A percentile compares a stretch with the other conserved stretches of the same genome.
Evolutionary conservation across 2,113 vertebrate species (phyloP).

Genomic region (Ammospiza caudacuta): DNA sequence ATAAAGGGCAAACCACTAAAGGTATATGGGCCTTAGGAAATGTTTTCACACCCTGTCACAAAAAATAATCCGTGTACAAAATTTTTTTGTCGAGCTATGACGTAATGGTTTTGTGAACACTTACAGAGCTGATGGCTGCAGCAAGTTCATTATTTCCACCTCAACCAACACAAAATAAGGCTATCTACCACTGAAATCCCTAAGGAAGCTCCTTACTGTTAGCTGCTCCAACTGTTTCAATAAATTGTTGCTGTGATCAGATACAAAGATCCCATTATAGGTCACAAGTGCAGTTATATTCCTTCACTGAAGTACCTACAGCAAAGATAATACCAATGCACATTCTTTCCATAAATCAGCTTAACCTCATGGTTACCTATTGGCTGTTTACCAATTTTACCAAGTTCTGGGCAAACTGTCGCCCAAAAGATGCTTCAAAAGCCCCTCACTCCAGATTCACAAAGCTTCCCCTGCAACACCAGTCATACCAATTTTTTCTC

Average conservation of each 20-base stretch:
- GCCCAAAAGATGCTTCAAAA: not conserved
- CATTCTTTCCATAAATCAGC: not conserved
- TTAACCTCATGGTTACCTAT: not conserved
- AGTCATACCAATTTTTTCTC: not conserved
- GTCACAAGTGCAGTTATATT: not conserved
- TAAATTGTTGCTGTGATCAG: not conserved
- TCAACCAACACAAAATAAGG: not conserved
- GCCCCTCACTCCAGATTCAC: not conserved
- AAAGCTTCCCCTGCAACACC: not conserved
- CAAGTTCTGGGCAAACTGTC: not conserved
- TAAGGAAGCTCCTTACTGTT: not conserved
- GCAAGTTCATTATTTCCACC: conserved; percentile 14
- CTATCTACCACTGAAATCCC: not conserved
- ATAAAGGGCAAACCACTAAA: not conserved
- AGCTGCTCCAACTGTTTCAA: not conserved
- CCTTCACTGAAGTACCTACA: not conserved
- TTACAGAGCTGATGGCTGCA: conserved; percentile 9
- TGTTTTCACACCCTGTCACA: conserved; percentile 29
- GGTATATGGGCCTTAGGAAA: not conserved
- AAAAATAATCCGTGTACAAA: not conserved
- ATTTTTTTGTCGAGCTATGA: not conserved
- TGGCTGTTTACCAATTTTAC: not conserved
- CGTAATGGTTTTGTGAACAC: not conserved
- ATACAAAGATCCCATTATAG: not conserved
- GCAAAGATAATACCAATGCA: not conserved